phyloP scores from a whole-genome alignment of 1,140 invertebrate species.

The Calliphora vicina region DNA sequence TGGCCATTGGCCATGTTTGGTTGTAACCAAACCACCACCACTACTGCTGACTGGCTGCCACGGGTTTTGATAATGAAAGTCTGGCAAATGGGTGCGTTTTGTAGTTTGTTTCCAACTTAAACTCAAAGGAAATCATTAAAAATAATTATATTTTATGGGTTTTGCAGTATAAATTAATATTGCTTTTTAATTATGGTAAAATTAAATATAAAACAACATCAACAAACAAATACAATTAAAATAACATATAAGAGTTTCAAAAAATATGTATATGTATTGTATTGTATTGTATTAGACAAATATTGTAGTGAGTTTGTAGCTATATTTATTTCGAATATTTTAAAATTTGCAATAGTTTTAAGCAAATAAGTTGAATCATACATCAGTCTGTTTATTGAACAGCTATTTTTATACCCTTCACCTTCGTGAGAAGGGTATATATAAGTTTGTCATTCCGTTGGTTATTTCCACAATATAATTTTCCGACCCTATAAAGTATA shows the following conservation, averaged over 20 bases:
- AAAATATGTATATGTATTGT: too few species aligned
- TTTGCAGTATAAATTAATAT: constrained; percentile 32
- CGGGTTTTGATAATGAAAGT: constrained; percentile 19
- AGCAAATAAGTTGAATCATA: too few species aligned
- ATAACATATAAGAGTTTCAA: neutral
- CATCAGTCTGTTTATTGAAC: too few species aligned
- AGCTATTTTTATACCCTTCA: too few species aligned
- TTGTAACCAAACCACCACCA: neutral
- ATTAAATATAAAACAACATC: neutral
- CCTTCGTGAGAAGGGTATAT: too few species aligned
- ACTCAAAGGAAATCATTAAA: constrained; percentile 38
- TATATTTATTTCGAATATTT: too few species aligned
- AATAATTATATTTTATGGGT: constrained; percentile 32
- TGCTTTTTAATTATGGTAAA: constrained; percentile 32
- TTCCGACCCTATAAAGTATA: too few species aligned
- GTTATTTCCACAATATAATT: too few species aligned
- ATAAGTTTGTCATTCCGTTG: too few species aligned
- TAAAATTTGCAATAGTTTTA: too few species aligned
- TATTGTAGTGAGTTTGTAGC: too few species aligned
- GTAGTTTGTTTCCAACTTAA: constrained; percentile 18
- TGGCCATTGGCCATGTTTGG: constrained; percentile 4
- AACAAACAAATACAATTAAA: neutral
- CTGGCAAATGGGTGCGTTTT: constrained; percentile 30
- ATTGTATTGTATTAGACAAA: too few species aligned
- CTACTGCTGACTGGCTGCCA: neutral